Percentiles rank a stretch among this genome's conserved stretches.
phyloP scores from a whole-genome alignment of 2,113 vertebrate species.

The Trinectes maculatus region DNA sequence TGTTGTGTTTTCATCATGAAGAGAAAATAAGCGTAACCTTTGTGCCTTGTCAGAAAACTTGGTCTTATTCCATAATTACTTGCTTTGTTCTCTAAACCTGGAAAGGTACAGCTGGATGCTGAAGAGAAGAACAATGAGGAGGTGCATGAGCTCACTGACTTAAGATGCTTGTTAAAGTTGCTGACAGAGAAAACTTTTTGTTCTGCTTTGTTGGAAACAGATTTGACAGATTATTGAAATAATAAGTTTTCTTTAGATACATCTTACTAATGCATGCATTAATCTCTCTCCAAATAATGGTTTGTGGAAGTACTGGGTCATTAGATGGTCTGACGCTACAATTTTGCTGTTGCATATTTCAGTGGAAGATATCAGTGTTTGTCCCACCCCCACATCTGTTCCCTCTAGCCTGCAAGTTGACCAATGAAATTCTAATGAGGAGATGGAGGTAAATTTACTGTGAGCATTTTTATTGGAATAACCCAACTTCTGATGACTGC shows the following conservation, averaged over 20 bases:
- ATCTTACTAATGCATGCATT: constrained; percentile 34
- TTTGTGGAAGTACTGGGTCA: constrained; percentile 6
- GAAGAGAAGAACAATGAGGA: constrained; percentile 23
- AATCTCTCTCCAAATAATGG: constrained; percentile 18
- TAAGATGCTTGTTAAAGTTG: constrained; percentile 41
- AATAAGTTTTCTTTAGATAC: constrained; percentile 13
- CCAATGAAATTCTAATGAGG: constrained; percentile 8
- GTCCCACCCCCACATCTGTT: neutral
- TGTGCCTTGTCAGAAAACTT: constrained; percentile 65
- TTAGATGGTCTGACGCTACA: constrained; percentile 46
- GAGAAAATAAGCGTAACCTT: constrained; percentile 41
- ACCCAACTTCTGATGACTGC: neutral
- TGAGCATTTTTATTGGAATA: constrained; percentile 18
- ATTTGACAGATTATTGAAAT: constrained; percentile 24
- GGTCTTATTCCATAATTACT: constrained; percentile 20
- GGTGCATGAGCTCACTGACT: constrained; percentile 48
- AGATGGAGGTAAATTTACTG: neutral
- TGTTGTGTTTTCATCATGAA: constrained; percentile 27
- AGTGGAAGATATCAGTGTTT: neutral
- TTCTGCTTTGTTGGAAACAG: constrained; percentile 50
- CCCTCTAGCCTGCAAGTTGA: constrained; percentile 1
- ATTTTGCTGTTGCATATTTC: constrained; percentile 34
- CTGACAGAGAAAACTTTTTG: constrained; percentile 18
- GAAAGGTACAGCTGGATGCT: constrained; percentile 19
- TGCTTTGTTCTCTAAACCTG: constrained; percentile 33